phyloP scores from a whole-genome alignment of 2,113 vertebrate species.

The Phodopus roborovskii region DNA sequence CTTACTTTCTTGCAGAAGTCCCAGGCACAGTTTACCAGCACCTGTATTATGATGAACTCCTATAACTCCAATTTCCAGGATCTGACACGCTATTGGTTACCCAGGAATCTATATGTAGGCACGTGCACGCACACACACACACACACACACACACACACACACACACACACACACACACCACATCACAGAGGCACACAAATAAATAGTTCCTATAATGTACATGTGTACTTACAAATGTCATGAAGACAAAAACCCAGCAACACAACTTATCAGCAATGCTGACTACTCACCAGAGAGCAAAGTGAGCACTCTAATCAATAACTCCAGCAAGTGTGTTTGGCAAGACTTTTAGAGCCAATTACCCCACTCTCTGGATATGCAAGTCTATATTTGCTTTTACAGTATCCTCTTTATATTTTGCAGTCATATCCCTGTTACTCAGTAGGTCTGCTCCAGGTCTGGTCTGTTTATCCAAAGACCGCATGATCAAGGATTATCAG shows the following conservation, averaged over 20 bases:
- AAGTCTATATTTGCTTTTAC: accelerated
- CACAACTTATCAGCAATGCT: not conserved
- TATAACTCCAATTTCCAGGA: not conserved
- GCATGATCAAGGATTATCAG: not conserved
- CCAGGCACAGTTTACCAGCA: not conserved
- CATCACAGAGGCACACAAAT: not conserved
- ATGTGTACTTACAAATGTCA: not conserved
- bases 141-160: no score
- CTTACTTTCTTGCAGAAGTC: not conserved
- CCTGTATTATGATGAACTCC: not conserved
- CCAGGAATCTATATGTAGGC: not conserved
- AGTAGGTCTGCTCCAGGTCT: accelerated
- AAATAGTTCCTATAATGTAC: not conserved
- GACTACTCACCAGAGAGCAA: not conserved
- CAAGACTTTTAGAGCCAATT: not conserved
- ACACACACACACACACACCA: no score
- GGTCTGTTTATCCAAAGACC: not conserved
- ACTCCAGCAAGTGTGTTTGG: not conserved
- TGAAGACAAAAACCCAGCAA: not conserved
- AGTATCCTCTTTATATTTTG: not conserved
- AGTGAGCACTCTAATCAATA: not conserved
- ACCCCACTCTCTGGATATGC: not conserved
- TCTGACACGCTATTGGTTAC: not conserved
- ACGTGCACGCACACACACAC: no score
- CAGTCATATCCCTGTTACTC: not conserved